Conservation (phyloP, 2,888 invertebrate species). For the Drosophila kuntzei region DNA sequence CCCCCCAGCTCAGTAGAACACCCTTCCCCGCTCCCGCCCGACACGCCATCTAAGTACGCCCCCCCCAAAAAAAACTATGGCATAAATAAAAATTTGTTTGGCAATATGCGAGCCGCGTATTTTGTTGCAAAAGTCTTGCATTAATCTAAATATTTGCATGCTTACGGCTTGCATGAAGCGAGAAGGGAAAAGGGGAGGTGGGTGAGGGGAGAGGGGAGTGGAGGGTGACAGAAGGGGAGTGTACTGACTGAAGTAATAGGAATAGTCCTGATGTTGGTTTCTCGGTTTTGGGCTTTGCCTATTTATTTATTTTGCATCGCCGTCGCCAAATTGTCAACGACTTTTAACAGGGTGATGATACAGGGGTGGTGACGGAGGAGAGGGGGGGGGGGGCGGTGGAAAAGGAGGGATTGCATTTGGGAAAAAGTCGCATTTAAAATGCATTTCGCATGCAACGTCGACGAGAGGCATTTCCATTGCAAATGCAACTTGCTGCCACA, state of each 20-base stretch:
- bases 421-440: slow-evolving; percentile 70
- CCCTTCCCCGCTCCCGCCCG: not conserved
- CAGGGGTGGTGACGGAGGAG: not conserved
- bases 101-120: slow-evolving; percentile 79
- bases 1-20: not conserved
- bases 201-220: no score
- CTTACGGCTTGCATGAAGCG: slow-evolving; percentile 41
- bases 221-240: not conserved
- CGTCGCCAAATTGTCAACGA: slow-evolving; percentile 76
- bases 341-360: slow-evolving; percentile 53
- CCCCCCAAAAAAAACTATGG: slow-evolving; percentile 40
- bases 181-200: not conserved
- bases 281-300: slow-evolving; percentile 60
- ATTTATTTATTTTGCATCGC: slow-evolving; percentile 75
- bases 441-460: slow-evolving; percentile 73
- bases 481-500: slow-evolving; percentile 47
- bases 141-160: slow-evolving; percentile 80
- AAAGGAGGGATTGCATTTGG: slow-evolving; percentile 43
- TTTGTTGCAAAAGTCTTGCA: slow-evolving; percentile 80
- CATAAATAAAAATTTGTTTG: slow-evolving; percentile 77
- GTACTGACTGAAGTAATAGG: slow-evolving; percentile 36
- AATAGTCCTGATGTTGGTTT: slow-evolving; percentile 20
- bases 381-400: slow-evolving; percentile 18
- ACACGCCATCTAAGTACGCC: slow-evolving; percentile 6
- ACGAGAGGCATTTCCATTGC: slow-evolving; percentile 65